Base-by-base conservation (phyloP, 2,113 vertebrate species). In the Lagopus leucura region DNA sequence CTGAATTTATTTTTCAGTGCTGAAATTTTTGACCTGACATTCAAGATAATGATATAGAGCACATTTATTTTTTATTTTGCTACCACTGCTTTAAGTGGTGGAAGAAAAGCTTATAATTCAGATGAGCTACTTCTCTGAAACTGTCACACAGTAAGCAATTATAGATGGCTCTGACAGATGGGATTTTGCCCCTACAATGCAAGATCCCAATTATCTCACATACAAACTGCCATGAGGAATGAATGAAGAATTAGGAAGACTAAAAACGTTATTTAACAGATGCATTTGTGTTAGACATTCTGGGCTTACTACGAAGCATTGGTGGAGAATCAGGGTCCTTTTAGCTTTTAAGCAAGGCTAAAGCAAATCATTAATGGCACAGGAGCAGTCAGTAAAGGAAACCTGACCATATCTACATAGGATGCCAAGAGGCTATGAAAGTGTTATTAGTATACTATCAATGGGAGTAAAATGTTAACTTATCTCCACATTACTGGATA, bases 181-280 rank as follows among this genome's bases (percentile, higher is more conserved):
- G 40, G 25, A 87, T 75, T 89, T 69, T 91, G 54, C 27, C 92
- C 67, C 34, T 82, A 67, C 32, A 87, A 82, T 43, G 32, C 57
- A 89, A 84, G 24, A 85, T 88, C 50, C 78, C 78, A 93, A 16
- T 95, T 95, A 91, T 82, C 54, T 83, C 60, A 55, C 22, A 55
- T 74, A 38, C 11, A 67, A 70, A 67, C 13, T 10, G 1, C 20
- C 64, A 52, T 11, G 8, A 88, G 61, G 55, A 92, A 83, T n/a
- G 84, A 87, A 76, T 13, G 9, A 89, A 92, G 60, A 79, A 57
- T 2, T 52, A 52, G 55, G 20, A 90, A 71, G 20, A 73, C 72
- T 16, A 94, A 91, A 65, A 57, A 24, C 8, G 52, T 82, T 61
- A 32, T 89, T 83, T 80, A 92, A 81, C 21, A 47, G 19, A 15